Percentiles rank a stretch among this genome's conserved stretches.
Evolutionary conservation across 2,888 invertebrate genomes (phyloP).

Genomic region (Crepidodera aurea): DNA sequence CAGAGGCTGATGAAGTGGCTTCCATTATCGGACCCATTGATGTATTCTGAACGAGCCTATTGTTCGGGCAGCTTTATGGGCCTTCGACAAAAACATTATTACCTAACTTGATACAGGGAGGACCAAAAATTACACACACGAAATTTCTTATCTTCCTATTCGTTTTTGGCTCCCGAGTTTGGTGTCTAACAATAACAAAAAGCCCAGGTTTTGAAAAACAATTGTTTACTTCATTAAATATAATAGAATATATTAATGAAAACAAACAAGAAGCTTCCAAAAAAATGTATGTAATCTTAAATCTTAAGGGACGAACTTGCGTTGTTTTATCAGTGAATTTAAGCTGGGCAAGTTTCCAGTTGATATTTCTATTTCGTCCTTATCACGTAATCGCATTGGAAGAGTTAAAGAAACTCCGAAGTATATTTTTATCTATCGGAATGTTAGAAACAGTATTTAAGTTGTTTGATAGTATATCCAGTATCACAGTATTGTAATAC

Average conservation of each 20-base stretch:
- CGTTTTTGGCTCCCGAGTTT: neutral
- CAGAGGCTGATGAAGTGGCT: conserved; percentile 51
- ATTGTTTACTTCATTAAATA: too few species aligned
- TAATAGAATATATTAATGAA: too few species aligned
- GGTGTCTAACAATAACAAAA: too few species aligned
- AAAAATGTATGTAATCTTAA: too few species aligned
- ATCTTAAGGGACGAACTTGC: too few species aligned
- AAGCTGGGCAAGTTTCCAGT: too few species aligned
- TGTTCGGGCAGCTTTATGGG: conserved; percentile 55
- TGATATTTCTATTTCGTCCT: too few species aligned
- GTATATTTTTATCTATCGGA: neutral
- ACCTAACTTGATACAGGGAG: conserved; percentile 44
- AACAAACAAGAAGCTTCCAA: too few species aligned
- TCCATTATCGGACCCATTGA: conserved; percentile 55
- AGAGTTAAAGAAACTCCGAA: neutral
- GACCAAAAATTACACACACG: conserved; percentile 17
- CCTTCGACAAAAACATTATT: conserved; percentile 59
- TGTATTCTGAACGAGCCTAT: conserved; percentile 55
- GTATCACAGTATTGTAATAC: neutral
- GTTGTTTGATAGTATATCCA: neutral
- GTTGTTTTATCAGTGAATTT: too few species aligned
- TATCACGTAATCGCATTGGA: neutral
- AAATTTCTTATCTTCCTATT: neutral
- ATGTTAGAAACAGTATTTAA: neutral
- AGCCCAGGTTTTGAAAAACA: too few species aligned